Conservation (phyloP, 2,888 invertebrate genomes). For the Actias luna region DNA sequence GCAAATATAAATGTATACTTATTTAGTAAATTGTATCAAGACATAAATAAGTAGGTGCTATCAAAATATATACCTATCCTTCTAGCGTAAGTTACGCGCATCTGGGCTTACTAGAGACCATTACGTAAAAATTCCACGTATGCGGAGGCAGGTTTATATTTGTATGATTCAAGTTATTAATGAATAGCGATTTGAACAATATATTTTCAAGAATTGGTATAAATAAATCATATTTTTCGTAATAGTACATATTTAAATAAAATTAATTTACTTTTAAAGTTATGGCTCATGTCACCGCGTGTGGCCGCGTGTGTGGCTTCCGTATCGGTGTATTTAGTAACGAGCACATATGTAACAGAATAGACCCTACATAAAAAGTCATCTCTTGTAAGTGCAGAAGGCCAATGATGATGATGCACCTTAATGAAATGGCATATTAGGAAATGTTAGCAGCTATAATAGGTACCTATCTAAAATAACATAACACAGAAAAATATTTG, state of each 20-base stretch:
- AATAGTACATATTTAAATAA: background rate
- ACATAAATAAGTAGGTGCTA: slow-evolving; percentile 40
- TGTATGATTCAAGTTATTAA: slow-evolving; percentile 32
- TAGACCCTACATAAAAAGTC: no score
- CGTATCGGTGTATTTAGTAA: no score
- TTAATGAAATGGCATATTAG: no score
- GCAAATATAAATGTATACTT: background rate
- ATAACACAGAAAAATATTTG: no score
- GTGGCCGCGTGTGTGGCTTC: no score
- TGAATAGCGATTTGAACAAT: background rate
- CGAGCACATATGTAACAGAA: no score
- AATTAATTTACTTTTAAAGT: no score
- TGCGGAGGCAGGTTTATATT: slow-evolving; percentile 49
- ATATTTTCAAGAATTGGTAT: background rate
- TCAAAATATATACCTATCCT: slow-evolving; percentile 71
- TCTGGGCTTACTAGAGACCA: slow-evolving; percentile 33
- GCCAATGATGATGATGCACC: no score
- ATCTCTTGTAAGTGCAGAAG: no score
- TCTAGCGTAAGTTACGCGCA: slow-evolving; percentile 51
- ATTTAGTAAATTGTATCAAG: background rate
- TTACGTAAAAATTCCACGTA: slow-evolving; percentile 80
- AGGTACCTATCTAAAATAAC: no score
- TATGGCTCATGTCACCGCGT: no score
- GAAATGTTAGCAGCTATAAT: no score
- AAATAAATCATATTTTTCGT: background rate